Evolutionary conservation across 2,797 vertebrate species (phyloP), one percentile per base, ranked within the genome.

Genomic region (Lagothrix lagotricha): DNA sequence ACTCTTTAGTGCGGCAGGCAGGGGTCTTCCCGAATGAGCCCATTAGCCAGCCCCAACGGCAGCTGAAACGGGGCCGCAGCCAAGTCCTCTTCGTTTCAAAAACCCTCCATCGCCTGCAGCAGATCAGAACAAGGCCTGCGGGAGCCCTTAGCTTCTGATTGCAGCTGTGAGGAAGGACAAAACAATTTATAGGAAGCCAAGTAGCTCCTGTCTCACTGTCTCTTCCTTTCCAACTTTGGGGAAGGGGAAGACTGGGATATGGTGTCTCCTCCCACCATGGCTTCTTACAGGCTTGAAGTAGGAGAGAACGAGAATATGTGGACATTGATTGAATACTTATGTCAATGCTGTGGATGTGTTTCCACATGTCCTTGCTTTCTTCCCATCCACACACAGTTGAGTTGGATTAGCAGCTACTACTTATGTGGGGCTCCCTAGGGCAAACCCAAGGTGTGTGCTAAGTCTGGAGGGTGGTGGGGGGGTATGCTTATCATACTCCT

Each of bases 161-260:
- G 97, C 97, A 98, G 97, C 97, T 97, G 98, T 96, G 98, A 98
- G 96, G 97, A 97, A 98, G 97, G 98, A 97, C 96, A 94, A 96
- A 98, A 97, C 97, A 97, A 98, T 98, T 98, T 97, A 97, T 96
- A 98, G 97, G 97, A 97, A 98, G 97, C 97, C 98, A 98, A 98
- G 97, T 97, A 97, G 94, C 97, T 98, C 96, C 94, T 98, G 96
- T 97, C 97, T 97, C 80, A 96, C 93, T 97, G 87, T 97, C 87
- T 97, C 91, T 97, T 94, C 92, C 92, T 96, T 94, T 94, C 93
- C 86, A 88, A 97, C 95, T 97, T 96, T 95, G 83, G 95, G 93
- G 91, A 97, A 83, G 86, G 79, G 13, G 67, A 79, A 81, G 75
- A 33, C 41, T 94, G 81, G 80, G n/a, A 64, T 96, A 41, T 91